Evolutionary conservation across 1,140 invertebrate species (phyloP).

Genomic region (Pemphigus obesinymphae): DNA sequence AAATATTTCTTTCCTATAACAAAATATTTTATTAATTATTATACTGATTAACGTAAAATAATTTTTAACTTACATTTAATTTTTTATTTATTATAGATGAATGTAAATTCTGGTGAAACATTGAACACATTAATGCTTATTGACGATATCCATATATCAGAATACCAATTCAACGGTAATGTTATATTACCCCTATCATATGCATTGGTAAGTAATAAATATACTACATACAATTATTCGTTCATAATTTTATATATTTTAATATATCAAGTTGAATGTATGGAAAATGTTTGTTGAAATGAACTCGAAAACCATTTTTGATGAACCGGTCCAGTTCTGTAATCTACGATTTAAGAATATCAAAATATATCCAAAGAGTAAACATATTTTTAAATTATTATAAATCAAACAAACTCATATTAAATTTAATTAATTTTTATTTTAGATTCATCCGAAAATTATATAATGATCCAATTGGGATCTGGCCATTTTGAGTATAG

Average conservation of each 20-base stretch:
- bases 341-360: not conserved
- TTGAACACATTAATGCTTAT: not conserved
- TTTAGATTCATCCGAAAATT: not conserved
- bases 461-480: not conserved
- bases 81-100: not conserved
- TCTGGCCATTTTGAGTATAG: not conserved
- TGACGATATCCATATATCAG: not conserved
- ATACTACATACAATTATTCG: too few species aligned
- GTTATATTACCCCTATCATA: not conserved
- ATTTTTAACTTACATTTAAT: too few species aligned
- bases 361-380: not conserved
- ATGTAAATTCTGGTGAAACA: not conserved
- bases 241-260: not conserved
- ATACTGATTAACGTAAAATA: too few species aligned
- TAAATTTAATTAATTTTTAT: too few species aligned
- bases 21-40: too few species aligned
- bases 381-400: not conserved
- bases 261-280: not conserved
- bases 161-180: not conserved
- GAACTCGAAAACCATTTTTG: not conserved
- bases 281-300: not conserved
- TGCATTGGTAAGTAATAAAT: not conserved
- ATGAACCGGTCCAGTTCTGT: not conserved
- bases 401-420: not conserved
- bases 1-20: too few species aligned